phyloP scores from a whole-genome alignment of 2,113 vertebrate genomes.

The Todiramphus chloris region DNA sequence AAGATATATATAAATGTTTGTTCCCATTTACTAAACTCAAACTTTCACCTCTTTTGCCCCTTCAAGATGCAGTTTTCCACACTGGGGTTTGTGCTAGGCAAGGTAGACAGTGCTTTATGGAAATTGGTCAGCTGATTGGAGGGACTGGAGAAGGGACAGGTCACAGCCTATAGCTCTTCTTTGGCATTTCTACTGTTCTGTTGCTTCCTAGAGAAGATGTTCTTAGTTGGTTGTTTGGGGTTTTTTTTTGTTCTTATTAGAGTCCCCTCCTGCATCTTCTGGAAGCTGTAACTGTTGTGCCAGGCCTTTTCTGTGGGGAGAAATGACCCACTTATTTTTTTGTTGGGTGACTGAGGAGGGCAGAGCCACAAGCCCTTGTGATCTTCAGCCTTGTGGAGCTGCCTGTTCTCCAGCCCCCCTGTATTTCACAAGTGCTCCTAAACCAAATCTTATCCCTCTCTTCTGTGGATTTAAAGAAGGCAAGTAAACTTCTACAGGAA shows the following conservation, averaged over 20 bases:
- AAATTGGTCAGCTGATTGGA: conserved; percentile 36
- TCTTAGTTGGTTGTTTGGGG: neutral
- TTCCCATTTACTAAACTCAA: neutral
- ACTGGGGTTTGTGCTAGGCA: neutral
- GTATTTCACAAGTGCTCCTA: neutral
- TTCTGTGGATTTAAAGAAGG: neutral
- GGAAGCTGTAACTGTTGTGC: neutral
- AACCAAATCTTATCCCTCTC: neutral
- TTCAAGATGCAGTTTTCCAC: neutral
- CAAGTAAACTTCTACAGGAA: neutral
- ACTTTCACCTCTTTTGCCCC: conserved; percentile 26
- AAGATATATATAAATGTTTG: neutral
- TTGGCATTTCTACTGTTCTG: neutral
- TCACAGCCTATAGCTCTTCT: conserved; percentile 23
- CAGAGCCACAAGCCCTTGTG: neutral
- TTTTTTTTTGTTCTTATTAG: neutral
- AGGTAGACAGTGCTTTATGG: neutral
- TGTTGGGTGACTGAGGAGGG: neutral
- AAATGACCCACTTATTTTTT: neutral
- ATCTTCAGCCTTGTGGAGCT: neutral
- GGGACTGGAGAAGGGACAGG: conserved; percentile 8
- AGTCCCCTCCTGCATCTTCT: neutral
- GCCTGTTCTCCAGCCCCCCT: neutral
- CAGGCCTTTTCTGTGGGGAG: neutral
- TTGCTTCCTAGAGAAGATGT: neutral